These are phyloP conservation scores for Hippoglossus stenolepis DNA, from an alignment of 2,113 vertebrate genomes.

Conservation along the genomic window DNA sequence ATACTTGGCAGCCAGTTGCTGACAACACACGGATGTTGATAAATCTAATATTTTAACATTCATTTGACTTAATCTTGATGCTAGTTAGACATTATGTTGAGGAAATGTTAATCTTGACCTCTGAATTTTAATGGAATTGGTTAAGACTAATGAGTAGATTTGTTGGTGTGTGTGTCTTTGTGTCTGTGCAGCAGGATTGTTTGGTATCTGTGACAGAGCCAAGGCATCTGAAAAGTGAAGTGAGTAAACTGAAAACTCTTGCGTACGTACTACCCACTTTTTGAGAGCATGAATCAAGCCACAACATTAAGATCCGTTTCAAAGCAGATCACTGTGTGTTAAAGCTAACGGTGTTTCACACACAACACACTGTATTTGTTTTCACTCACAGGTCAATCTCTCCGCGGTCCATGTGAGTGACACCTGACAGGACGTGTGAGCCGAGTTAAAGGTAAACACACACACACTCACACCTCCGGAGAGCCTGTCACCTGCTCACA, in stretches of 20 bases:
- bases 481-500: conserved; percentile 56
- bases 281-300: too few relatives aligned
- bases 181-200: too few relatives aligned
- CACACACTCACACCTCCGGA: conserved; percentile 43
- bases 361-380: not conserved
- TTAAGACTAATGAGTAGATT: not conserved
- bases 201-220: too few relatives aligned
- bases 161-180: not conserved
- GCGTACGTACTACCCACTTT: too few relatives aligned
- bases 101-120: not conserved
- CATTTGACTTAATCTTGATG: too few relatives aligned
- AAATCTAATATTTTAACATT: too few relatives aligned
- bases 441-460: conserved; percentile 39
- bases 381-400: conserved; percentile 11
- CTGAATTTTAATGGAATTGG: not conserved
- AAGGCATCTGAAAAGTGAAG: too few relatives aligned
- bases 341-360: not conserved
- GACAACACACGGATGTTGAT: too few relatives aligned
- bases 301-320: not conserved
- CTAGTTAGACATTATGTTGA: not conserved
- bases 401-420: conserved; percentile 35
- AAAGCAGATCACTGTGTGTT: not conserved
- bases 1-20: too few relatives aligned
- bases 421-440: conserved; percentile 58
- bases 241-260: too few relatives aligned